These are phyloP conservation scores for Zalophus californianus DNA, from an alignment of 2,797 vertebrate species.

Conservation along the genomic window DNA sequence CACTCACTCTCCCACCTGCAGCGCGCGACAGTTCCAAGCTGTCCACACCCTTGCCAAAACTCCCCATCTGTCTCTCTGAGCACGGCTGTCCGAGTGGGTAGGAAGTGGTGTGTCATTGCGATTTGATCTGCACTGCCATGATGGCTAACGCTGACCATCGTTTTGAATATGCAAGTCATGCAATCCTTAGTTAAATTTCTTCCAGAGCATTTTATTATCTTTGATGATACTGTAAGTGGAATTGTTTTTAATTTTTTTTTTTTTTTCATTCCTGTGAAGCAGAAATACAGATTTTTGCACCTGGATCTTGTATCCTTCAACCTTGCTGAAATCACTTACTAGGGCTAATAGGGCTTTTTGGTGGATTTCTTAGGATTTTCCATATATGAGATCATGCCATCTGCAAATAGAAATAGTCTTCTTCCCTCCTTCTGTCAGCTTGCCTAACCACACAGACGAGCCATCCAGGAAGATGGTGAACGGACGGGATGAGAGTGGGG, in stretches of 20 bases:
- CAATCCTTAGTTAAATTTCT: not conserved
- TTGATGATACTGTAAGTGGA: not conserved
- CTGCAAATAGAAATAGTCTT: too few relatives aligned
- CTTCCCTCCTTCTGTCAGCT: not conserved
- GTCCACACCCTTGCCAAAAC: not conserved
- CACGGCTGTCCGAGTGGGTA: not conserved
- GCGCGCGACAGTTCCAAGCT: not conserved
- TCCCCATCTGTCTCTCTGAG: not conserved
- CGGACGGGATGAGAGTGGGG: accelerated
- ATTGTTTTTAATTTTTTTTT: not conserved
- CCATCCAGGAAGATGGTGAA: not conserved
- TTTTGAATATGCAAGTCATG: not conserved
- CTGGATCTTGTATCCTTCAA: accelerated
- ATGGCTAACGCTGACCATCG: not conserved
- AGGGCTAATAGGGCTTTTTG: not conserved
- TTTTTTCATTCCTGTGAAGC: not conserved
- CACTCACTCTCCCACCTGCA: not conserved
- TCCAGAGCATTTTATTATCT: not conserved
- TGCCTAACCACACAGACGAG: accelerated
- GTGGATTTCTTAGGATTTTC: not conserved
- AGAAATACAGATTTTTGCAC: not conserved
- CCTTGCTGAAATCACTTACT: not conserved
- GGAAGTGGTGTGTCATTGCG: not conserved
- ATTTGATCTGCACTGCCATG: not conserved
- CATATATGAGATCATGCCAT: not conserved